phyloP scores from a whole-genome alignment of 1,140 invertebrate genomes.

The Ganaspis sp. region DNA sequence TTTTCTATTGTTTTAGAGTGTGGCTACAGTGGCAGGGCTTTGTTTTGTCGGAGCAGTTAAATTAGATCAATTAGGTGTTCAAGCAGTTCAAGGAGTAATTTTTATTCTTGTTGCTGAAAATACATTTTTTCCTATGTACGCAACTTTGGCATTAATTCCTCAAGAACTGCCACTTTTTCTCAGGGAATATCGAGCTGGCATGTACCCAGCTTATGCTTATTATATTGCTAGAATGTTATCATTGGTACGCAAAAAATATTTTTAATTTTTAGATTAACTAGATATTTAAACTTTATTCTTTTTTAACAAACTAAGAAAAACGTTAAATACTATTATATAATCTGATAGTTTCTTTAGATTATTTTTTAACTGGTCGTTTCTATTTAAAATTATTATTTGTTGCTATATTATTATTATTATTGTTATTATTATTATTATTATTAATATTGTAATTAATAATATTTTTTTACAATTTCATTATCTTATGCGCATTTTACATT shows the following conservation, averaged over 20 bases:
- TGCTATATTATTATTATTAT: too few relatives aligned
- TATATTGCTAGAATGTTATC: slow-evolving; percentile 86
- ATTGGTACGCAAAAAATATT: slow-evolving; percentile 79
- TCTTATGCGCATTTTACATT: too few relatives aligned
- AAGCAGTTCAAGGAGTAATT: slow-evolving; percentile 88
- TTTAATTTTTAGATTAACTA: slow-evolving; percentile 33
- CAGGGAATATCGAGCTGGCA: slow-evolving; percentile 85
- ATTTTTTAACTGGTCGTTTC: too few relatives aligned
- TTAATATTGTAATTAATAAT: too few relatives aligned
- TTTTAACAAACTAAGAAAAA: not conserved
- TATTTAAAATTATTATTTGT: too few relatives aligned
- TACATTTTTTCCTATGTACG: slow-evolving; percentile 91
- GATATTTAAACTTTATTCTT: not conserved
- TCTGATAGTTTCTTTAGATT: too few relatives aligned
- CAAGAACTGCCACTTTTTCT: slow-evolving; percentile 86
- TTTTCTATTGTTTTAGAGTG: slow-evolving; percentile 74
- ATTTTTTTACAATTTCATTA: too few relatives aligned
- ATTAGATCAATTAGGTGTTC: slow-evolving; percentile 85
- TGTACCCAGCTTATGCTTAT: slow-evolving; percentile 85
- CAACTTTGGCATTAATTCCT: slow-evolving; percentile 86
- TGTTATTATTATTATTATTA: too few relatives aligned
- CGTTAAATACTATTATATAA: not conserved
- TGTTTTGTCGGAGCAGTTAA: slow-evolving; percentile 85
- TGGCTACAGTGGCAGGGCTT: slow-evolving; percentile 86
- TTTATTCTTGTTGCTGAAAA: slow-evolving; percentile 92